Base-by-base conservation (phyloP, 1,140 invertebrate genomes). In the Araneus ventricosus region DNA sequence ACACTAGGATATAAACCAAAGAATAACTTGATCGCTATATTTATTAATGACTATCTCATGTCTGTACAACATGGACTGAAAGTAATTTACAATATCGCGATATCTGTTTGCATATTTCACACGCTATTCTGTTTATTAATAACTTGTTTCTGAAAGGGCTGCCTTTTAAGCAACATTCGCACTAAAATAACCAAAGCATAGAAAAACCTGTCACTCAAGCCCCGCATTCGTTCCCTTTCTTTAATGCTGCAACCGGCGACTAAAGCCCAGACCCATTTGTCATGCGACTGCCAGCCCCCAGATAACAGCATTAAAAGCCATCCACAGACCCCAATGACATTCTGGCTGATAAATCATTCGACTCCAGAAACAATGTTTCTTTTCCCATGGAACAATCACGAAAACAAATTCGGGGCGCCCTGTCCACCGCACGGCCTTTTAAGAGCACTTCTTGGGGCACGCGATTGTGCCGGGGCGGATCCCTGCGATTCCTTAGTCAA, bases 311-410 rank as follows among this genome's bases (percentile, higher is more conserved):
- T 37, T 75, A 37, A 75, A 37, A 45, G 39, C 37, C 22, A 82
- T 22, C 37, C 37, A 14, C 20, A 45, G 14, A 30, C 80, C 80
- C 39, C 22, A 82, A 82, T 41, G 39, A 52, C 80, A 82, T 52
- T 8, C 80, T 22, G 7, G 24, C 80, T 82, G 80, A 82, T 82
- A 41, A 82, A 41, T 82, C 80, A 82, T 82, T 39, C 80, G 41
- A 45, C 14, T 10, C 4, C 80, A n/a, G 7, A 52, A 75, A 75
- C 34, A 34, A 75, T 75, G 70, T 75, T 75, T 82, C n/a, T 41
- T 80, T 80, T 82, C 24, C 39, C 22, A 27, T 39, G 80, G 22
- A 82, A 30, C 80, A 82, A 45, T 82, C 80, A 82, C 80, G 80
- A 82, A 82, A 82, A 82, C 80, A 52, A 82, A 41, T 34, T 30